Percentiles rank a stretch among this genome's conserved stretches.
These are phyloP conservation scores for Hypothenemus hampei DNA, from an alignment of 1,140 invertebrate genomes.

Conservation along the genomic window DNA sequence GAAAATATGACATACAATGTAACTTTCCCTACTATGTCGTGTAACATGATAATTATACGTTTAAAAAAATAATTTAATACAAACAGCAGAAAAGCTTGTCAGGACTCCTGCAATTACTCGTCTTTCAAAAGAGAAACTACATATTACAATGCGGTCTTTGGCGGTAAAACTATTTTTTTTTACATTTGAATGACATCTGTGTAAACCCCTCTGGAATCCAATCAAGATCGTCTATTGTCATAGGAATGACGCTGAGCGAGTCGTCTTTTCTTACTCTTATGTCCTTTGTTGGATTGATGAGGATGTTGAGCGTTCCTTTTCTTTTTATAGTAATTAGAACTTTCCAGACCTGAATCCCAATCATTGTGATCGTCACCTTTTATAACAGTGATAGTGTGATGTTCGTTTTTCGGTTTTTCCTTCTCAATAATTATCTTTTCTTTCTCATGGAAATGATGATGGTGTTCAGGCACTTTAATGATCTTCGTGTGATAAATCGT, in stretches of 20 bases:
- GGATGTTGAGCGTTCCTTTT: constrained; percentile 5
- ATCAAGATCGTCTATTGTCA: too few relatives aligned
- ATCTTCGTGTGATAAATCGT: constrained; percentile 42
- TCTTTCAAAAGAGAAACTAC: too few relatives aligned
- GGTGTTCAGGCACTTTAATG: constrained; percentile 41
- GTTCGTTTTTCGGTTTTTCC: constrained; percentile 22
- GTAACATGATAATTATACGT: too few relatives aligned
- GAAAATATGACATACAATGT: too few relatives aligned
- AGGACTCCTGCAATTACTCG: too few relatives aligned
- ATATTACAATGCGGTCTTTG: too few relatives aligned
- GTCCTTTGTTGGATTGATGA: not conserved
- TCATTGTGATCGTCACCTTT: constrained; percentile 15
- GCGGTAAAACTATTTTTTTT: too few relatives aligned
- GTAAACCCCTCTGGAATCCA: too few relatives aligned
- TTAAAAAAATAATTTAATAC: too few relatives aligned
- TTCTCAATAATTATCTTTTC: constrained; percentile 35
- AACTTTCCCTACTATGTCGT: too few relatives aligned
- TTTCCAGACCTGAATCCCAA: not conserved
- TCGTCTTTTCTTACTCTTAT: constrained; percentile 3
- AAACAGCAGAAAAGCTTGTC: too few relatives aligned
- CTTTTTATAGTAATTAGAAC: constrained; percentile 9
- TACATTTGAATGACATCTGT: too few relatives aligned
- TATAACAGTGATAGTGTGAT: constrained; percentile 9
- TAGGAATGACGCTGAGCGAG: not conserved
- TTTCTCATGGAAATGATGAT: constrained; percentile 41